Conservation (phyloP, 2,888 invertebrate genomes). For the Syrphus vitripennis region DNA sequence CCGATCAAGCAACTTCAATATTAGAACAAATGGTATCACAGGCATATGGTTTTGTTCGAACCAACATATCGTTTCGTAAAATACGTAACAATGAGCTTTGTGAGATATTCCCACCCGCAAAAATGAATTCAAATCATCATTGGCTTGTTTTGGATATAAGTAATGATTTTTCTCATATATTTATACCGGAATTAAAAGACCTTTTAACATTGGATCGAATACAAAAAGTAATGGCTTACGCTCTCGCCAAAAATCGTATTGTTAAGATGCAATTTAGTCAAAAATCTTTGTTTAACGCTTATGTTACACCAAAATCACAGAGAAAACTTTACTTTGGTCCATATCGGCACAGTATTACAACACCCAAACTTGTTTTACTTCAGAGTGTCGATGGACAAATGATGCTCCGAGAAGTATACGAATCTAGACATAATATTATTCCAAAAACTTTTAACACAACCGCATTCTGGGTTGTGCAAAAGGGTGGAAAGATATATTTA, state of each 20-base stretch:
- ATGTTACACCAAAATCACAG: conserved; percentile 76
- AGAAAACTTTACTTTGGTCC: conserved; percentile 80
- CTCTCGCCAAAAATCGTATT: conserved; percentile 75
- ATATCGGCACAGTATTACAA: conserved; percentile 73
- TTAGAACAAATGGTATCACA: conserved; percentile 62
- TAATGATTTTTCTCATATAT: conserved; percentile 80
- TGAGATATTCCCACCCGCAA: conserved; percentile 77
- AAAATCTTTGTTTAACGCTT: conserved; percentile 77
- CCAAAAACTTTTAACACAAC: conserved; percentile 74
- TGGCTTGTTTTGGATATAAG: conserved; percentile 79
- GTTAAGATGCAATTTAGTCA: conserved; percentile 78
- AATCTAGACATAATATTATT: conserved; percentile 75
- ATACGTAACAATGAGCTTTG: conserved; percentile 74
- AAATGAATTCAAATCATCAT: conserved; percentile 75
- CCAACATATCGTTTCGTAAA: conserved; percentile 77
- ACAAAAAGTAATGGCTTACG: conserved; percentile 76
- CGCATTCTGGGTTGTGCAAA: conserved; percentile 78
- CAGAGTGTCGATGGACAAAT: conserved; percentile 79
- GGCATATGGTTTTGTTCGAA: conserved; percentile 73
- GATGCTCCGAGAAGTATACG: conserved; percentile 79
- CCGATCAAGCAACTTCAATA: conserved; percentile 42
- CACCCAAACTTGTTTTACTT: conserved; percentile 77
- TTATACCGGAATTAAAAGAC: conserved; percentile 78
- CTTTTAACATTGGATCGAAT: conserved; percentile 79
- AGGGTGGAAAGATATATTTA: conserved; percentile 75